Evolutionary conservation across 2,888 invertebrate species (phyloP).

Genomic region (Campoletis raptor): DNA sequence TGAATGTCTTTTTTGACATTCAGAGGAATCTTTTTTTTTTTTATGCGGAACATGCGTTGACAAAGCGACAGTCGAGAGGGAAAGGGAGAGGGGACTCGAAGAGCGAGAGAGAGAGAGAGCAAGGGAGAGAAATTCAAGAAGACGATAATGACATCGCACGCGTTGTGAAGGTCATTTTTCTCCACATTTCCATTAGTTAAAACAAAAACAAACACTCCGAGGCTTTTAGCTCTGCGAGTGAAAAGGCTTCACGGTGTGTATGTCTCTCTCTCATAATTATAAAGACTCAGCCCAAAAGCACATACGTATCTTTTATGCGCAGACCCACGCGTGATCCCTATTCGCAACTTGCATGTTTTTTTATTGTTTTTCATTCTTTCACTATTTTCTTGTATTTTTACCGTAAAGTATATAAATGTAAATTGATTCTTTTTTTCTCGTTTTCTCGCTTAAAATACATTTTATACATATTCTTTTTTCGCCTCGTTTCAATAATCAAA

Average conservation of each 20-base stretch:
- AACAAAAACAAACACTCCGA: slow-evolving; percentile 42
- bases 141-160: slow-evolving; percentile 51
- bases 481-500: slow-evolving; percentile 67
- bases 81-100: background rate
- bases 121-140: slow-evolving; percentile 10
- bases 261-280: slow-evolving; percentile 54
- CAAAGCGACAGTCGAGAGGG: background rate
- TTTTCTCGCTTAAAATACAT: slow-evolving; percentile 78
- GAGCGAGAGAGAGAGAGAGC: slow-evolving; percentile 17
- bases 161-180: slow-evolving; percentile 42
- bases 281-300: slow-evolving; percentile 71
- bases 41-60: background rate
- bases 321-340: slow-evolving; percentile 70
- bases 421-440: slow-evolving; percentile 70
- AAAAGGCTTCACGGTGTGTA: slow-evolving; percentile 55
- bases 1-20: slow-evolving; percentile 10
- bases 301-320: slow-evolving; percentile 76
- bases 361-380: slow-evolving; percentile 67
- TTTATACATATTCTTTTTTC: slow-evolving; percentile 76
- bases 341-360: slow-evolving; percentile 25
- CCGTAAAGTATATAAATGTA: slow-evolving; percentile 75
- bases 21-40: background rate
- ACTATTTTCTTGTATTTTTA: slow-evolving; percentile 74
- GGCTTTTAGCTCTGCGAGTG: slow-evolving; percentile 28
- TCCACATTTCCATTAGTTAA: slow-evolving; percentile 26